These are phyloP conservation scores for Bactericera cockerelli DNA, from an alignment of 1,140 invertebrate genomes.

Conservation along the genomic window DNA sequence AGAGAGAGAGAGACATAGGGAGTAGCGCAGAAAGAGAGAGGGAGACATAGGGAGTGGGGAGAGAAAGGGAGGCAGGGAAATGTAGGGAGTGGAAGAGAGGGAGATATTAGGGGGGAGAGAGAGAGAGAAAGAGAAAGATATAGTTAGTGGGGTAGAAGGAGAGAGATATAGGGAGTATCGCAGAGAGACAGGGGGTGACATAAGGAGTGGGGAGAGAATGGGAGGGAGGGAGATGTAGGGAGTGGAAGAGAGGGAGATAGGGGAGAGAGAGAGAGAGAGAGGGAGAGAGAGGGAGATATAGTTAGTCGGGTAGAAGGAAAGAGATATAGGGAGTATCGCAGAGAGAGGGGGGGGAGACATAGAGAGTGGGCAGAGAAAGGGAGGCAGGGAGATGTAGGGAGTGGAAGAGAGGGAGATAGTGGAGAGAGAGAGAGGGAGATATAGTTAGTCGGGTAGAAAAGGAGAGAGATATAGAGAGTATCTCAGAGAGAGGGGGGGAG, in stretches of 20 bases:
- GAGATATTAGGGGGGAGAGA: background rate
- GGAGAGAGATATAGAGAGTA: too few species aligned
- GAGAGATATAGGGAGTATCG: background rate
- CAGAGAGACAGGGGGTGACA: slow-evolving; percentile 14
- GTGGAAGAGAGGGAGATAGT: background rate
- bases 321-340: too few species aligned
- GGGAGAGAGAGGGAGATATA: too few species aligned
- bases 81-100: background rate
- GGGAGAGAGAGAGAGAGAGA: slow-evolving; percentile 14
- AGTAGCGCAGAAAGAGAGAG: background rate
- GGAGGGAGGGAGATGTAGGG: too few species aligned
- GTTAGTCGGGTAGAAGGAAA: too few species aligned
- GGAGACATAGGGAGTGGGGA: slow-evolving; percentile 15
- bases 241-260: background rate
- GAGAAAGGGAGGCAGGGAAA: slow-evolving; percentile 10
- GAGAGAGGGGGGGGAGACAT: slow-evolving; percentile 12
- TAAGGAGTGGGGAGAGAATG: slow-evolving; percentile 10
- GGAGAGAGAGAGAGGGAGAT: too few species aligned
- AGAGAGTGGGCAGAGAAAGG: slow-evolving; percentile 15
- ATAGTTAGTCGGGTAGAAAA: too few species aligned
- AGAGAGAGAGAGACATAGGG: background rate
- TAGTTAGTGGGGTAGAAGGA: background rate
- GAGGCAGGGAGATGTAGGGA: background rate
- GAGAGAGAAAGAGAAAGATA: too few species aligned
- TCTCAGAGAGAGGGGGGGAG: too few species aligned